Base-by-base conservation (phyloP, 2,113 vertebrate genomes). In the Xiphophorus hellerii region DNA sequence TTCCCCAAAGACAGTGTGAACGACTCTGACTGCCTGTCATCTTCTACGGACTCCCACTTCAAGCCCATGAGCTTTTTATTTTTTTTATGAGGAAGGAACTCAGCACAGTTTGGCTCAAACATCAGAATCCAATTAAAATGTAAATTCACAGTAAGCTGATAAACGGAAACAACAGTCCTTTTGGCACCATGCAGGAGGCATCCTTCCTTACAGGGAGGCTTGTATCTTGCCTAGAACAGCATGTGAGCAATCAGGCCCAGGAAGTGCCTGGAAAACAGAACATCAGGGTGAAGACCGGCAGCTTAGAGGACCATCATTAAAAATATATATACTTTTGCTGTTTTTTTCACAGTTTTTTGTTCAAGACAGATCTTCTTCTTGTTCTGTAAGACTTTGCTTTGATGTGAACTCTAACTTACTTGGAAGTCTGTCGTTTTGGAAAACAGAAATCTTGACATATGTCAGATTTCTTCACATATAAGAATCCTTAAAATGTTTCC, bases 51-150 rank as follows among this genome's bases (percentile, higher is more conserved):
- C 68, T 86, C 63, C 33, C 82, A 74, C 80, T 85, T 87, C 75
- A 73, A 84, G 87, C 77, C 77, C 87, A 81, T 86, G 83, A 81
- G 87, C 85, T 66, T 63, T 74, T 84, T 69, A 78, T 73, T 66
- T 90, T 90, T 85, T 58, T 58, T n/a, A 25, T 58, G 86, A 81
- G 75, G 69, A 68, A 69, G 78, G 88, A 74, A 80, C 80, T 84
- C 77, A 84, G 83, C 85, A 78, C 63, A 83, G 88, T 84, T 85
- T 84, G 81, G 73, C 85, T 87, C 69, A 71, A 78, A 86, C 74
- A 71, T 78, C 77, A 78, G 65, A 69, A 86, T 92, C 89, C 89
- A 91, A 92, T 93, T 92, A 92, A 94, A 93, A 94, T 91, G 84
- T 87, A 94, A 93, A 92, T 91, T 80, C 76, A 63, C 31, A 9